Base-by-base conservation (phyloP, 2,797 vertebrate species). In the Lutjanus argentimaculatus region DNA sequence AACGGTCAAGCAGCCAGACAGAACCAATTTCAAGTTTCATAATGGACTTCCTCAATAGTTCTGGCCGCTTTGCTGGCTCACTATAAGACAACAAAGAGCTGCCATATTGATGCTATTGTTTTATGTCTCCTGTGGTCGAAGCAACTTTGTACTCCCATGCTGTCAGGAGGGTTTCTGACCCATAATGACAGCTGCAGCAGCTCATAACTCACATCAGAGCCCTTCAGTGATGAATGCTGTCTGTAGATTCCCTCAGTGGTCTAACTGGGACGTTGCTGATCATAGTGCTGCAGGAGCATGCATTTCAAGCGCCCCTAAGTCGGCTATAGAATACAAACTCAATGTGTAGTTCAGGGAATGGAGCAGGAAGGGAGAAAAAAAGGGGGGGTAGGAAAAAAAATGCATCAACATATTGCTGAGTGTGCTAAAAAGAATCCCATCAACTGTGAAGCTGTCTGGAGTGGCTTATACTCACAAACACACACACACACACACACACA, bases 341-440 rank as follows among this genome's bases (percentile, higher is more conserved):
- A 73, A 46, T 84, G 81, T 75, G 76, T 79, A 75, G 78, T 83
- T 82, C 67, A 59, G 55, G 45, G 36, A 85, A 79, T 8, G 10
- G 30, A 13, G 25, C 0, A 22, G 48, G 17, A 11, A 13, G 2
- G 2, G 3, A 6, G 22, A 43, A 53, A 72, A 17, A 19, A 7
- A 5, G 2, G 3, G 8, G 2, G 56, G 21, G 53, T 30, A 52
- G 36, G 15, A 45, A 16, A 72, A 83, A 75, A 77, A 85, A 78
- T 67, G 66, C 83, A 90, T 88, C 82, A 92, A 88, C 73, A 89
- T 89, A 90, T 65, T 77, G 90, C 87, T 88, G 90, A 89, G 64
- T 53, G 42, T 49, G 86, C 73, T 79, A 48, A 85, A 88, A 88
- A 70, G 71, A 88, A 86, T 83, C 76, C 75, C 80, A 83, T 90